phyloP scores from a whole-genome alignment of 1,140 invertebrate species.

The Vanessa tameamea region DNA sequence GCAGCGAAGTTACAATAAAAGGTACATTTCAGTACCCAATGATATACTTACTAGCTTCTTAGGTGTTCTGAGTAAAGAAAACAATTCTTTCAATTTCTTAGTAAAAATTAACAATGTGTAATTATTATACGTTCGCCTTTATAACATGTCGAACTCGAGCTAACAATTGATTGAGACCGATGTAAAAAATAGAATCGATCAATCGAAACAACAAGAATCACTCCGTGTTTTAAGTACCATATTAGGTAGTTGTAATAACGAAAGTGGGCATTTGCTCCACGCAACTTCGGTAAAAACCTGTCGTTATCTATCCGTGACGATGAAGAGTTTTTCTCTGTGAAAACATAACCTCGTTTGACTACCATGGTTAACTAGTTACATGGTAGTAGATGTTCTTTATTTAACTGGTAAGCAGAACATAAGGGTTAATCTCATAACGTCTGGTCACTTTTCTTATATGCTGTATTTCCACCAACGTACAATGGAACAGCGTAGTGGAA shows the following conservation, averaged over 20 bases:
- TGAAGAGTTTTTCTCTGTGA: constrained; percentile 10
- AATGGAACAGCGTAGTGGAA: no score
- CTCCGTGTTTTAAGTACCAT: constrained; percentile 23
- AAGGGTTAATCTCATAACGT: no score
- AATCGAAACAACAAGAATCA: constrained; percentile 34
- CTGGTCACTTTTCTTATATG: no score
- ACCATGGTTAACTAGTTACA: constrained; percentile 2
- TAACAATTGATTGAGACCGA: constrained; percentile 16
- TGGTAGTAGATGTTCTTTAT: no score
- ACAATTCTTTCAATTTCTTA: not conserved
- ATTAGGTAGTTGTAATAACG: constrained; percentile 33
- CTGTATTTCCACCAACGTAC: no score
- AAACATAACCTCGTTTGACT: constrained; percentile 4
- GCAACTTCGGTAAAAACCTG: constrained; percentile 31
- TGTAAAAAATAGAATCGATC: constrained; percentile 33
- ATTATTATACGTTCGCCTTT: not conserved
- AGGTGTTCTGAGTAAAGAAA: no score
- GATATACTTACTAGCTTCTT: no score
- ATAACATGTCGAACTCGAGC: constrained; percentile 14
- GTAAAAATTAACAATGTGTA: not conserved
- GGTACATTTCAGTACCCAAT: no score
- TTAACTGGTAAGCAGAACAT: no score
- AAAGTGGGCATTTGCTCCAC: constrained; percentile 33
- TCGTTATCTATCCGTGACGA: constrained; percentile 28
- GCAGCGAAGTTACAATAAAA: no score